These are phyloP conservation scores for Mustela lutreola DNA, from an alignment of 2,113 vertebrate genomes.

Conservation along the genomic window DNA sequence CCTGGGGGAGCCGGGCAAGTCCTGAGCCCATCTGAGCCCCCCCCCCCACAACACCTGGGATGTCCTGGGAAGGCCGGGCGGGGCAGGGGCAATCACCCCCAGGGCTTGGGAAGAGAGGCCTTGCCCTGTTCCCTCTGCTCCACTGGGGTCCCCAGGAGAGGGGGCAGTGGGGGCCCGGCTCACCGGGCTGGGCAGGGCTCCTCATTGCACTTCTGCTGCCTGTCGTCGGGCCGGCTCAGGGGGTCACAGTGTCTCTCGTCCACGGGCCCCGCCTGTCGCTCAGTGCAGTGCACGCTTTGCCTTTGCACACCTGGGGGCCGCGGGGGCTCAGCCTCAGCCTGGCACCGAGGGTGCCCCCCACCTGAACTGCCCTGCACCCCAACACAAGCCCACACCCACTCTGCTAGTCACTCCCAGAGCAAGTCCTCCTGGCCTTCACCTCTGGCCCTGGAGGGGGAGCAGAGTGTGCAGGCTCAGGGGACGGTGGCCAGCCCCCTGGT, in stretches of 20 bases:
- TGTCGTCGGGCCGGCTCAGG: constrained; percentile 90
- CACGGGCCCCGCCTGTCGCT: constrained; percentile 91
- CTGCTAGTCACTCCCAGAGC: not conserved
- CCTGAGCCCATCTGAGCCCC: fast-evolving
- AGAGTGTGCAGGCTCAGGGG: not conserved
- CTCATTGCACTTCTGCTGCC: constrained; percentile 90
- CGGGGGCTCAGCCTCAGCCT: not conserved
- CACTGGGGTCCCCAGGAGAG: fast-evolving
- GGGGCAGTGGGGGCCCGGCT: not conserved
- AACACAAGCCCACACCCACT: not conserved
- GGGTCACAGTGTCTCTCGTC: constrained; percentile 92
- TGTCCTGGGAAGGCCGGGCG: not conserved
- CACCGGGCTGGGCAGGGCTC: constrained; percentile 94
- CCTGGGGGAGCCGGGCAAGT: not conserved
- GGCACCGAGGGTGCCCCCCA: not conserved
- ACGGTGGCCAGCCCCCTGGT: fast-evolving
- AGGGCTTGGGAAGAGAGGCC: not conserved
- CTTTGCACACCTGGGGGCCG: constrained; percentile 91
- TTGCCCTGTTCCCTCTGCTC: fast-evolving
- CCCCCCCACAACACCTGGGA: not conserved
- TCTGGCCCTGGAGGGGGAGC: fast-evolving
- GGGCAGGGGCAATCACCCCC: no score
- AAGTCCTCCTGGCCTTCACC: not conserved
- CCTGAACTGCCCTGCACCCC: not conserved
- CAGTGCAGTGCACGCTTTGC: constrained; percentile 91